Conservation (phyloP, 2,888 invertebrate species). For the Ischnus inquisitorius region DNA sequence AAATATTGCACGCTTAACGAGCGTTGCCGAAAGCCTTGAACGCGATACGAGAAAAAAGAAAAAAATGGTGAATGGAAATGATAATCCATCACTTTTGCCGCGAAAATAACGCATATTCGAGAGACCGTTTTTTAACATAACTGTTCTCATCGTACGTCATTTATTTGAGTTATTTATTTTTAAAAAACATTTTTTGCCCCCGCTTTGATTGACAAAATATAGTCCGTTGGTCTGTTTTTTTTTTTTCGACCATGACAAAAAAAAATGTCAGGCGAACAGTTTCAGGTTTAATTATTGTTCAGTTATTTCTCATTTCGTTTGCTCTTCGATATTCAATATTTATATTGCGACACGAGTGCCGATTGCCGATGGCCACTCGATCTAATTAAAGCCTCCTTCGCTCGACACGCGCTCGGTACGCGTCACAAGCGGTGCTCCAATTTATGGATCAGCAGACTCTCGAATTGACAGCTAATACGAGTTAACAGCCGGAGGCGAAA, state of each 20-base stretch:
- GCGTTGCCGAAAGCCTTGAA: background rate
- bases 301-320: background rate
- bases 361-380: constrained; percentile 57
- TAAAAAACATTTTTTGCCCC: no score
- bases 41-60: background rate
- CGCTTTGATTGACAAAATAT: no score
- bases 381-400: constrained; percentile 21
- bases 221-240: no score
- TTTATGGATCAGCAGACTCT: constrained; percentile 43
- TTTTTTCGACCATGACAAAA: background rate
- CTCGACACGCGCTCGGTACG: constrained; percentile 6
- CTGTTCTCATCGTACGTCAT: no score
- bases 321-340: background rate
- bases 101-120: no score
- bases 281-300: background rate
- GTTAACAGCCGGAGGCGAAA: constrained; percentile 27
- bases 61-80: background rate
- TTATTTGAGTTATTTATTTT: no score
- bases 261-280: background rate
- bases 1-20: background rate
- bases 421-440: constrained; percentile 42
- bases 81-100: background rate
- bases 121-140: no score
- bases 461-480: constrained; percentile 36
- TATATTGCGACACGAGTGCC: constrained; percentile 1